Evolutionary conservation across 1,140 invertebrate species (phyloP).

Genomic region (Bombus waltoni): DNA sequence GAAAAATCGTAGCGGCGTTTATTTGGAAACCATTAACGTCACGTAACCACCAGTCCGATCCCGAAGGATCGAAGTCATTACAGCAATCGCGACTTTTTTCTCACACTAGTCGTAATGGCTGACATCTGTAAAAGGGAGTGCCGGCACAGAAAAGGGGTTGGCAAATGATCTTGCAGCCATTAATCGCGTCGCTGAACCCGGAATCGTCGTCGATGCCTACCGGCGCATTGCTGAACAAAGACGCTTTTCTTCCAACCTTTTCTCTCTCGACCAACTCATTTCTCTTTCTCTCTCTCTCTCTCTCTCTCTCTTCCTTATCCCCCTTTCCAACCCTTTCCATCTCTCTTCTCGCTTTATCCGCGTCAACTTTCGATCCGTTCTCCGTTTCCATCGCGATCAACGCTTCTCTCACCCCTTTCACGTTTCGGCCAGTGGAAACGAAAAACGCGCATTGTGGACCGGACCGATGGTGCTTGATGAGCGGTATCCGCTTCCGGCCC

Average conservation of each 20-base stretch:
- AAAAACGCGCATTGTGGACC: constrained; percentile 62
- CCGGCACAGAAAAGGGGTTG: constrained; percentile 35
- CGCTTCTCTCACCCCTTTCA: not conserved
- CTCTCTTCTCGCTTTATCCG: not conserved
- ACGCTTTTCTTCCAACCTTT: not conserved
- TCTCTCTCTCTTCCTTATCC: not conserved
- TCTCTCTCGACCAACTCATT: not conserved
- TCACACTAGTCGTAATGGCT: constrained; percentile 12
- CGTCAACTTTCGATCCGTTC: constrained; percentile 2
- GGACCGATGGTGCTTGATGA: constrained; percentile 78
- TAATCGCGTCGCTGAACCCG: constrained; percentile 62
- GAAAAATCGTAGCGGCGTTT: not conserved
- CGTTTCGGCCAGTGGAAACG: constrained; percentile 28
- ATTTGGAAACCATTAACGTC: constrained; percentile 37
- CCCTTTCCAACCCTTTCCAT: no score
- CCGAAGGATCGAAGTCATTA: constrained; percentile 37
- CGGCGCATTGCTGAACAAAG: constrained; percentile 24
- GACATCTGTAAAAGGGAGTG: constrained; percentile 35
- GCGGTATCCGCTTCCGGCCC: constrained; percentile 78
- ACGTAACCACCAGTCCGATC: constrained; percentile 18
- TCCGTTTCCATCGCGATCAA: constrained; percentile 22
- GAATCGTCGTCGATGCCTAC: constrained; percentile 59
- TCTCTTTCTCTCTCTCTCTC: not conserved
- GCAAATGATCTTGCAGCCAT: constrained; percentile 59
- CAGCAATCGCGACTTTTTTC: constrained; percentile 3